Evolutionary conservation across 2,797 vertebrate species (phyloP), one percentile per base, ranked within the genome.

Genomic region (Sciurus carolinensis): DNA sequence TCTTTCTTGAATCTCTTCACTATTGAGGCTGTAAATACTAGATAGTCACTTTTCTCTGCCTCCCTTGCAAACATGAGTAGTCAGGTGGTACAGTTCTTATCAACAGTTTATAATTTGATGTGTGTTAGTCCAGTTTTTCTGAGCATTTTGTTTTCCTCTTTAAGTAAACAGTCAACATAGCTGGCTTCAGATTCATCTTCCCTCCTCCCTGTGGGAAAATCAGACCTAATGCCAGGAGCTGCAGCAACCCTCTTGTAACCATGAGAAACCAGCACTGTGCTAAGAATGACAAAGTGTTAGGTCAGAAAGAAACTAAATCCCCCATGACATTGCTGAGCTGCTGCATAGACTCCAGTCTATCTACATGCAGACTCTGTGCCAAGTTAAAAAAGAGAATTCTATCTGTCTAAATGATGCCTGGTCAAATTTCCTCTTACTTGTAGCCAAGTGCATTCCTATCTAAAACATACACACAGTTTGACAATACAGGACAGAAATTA

Each of bases 61-160:
- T 94, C 4, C 11, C 13, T 81, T 84, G 57, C 33, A 75, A 67
- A 67, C 42, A 66, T n/a, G n/a, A 17, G 33, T 10, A 73, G 9
- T 44, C 57, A 77, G 4, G 36, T 73, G 30, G 86, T 33, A 44
- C 22, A 57, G 17, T 81, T 84, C 36, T 77, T 30, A 11, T 44
- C 30, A 73, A n/a, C n/a, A 36, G 57, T 3, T 24, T 47, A 76
- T 81, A 44, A 77, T 72, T 8, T 79, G 54, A 67, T 66, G 12
- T 92, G 47, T 66, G 42, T 22, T 57, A 66, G 13, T n/a, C 6
- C 8, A 66, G 22, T 47, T 87, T 79, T 80, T 80, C 52, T 77
- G 36, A 82, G 76, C 62, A 26, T 54, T 80, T 94, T 95, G 2
- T 77, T 86, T 71, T 87, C 24, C 18, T 81, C 22, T 86, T 86